A percentile compares a stretch with the other conserved stretches of the same genome.
Conservation (phyloP, 1,140 invertebrate genomes). For the Aphis gossypii region DNA sequence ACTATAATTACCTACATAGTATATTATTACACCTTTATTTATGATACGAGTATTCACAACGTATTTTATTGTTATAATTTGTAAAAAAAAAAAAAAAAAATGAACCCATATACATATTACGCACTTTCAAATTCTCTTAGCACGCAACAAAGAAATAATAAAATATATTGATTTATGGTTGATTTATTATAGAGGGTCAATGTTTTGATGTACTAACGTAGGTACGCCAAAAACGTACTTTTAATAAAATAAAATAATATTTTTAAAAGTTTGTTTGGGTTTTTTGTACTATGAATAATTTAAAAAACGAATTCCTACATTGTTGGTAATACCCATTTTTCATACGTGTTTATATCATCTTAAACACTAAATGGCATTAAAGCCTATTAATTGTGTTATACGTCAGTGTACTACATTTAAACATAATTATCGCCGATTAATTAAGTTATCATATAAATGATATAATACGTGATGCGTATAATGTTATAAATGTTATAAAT, state of each 20-base stretch:
- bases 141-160: conserved; percentile 14
- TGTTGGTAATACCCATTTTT: not conserved
- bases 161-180: not conserved
- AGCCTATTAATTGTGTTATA: not conserved
- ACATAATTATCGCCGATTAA: not conserved
- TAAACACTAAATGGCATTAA: not conserved
- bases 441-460: not conserved
- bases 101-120: not conserved
- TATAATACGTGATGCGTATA: not conserved
- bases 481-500: not conserved
- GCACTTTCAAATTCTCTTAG: not conserved
- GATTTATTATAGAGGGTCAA: not conserved
- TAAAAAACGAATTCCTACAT: not conserved
- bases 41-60: not conserved
- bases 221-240: not conserved
- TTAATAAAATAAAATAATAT: not conserved
- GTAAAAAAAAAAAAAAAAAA: not conserved
- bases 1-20: not conserved
- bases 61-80: not conserved
- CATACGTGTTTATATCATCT: not conserved
- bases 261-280: not conserved
- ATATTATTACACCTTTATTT: not conserved
- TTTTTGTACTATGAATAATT: not conserved
- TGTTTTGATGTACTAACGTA: not conserved
- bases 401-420: not conserved